A percentile compares a stretch with the other conserved stretches of the same genome.
These are phyloP conservation scores for Crossoptilon crossoptilon DNA, from an alignment of 2,797 vertebrate species.

Conservation along the genomic window DNA sequence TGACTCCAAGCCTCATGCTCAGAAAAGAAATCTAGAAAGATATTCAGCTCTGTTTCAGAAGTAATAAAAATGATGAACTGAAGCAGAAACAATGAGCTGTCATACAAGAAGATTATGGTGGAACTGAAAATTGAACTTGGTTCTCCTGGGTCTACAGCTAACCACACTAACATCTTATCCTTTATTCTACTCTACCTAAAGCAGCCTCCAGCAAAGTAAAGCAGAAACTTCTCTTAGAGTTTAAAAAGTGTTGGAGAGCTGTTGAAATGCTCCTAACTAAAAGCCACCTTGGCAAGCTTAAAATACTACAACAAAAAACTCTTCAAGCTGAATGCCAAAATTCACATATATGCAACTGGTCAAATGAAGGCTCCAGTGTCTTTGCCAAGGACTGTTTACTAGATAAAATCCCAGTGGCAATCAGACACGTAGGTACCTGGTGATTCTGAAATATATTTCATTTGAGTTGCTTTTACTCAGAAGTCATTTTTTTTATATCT, in stretches of 20 bases:
- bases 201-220: not conserved
- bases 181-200: not conserved
- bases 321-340: not conserved
- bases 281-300: not conserved
- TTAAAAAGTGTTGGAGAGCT: not conserved
- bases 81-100: constrained; percentile 36
- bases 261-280: not conserved
- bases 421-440: not conserved
- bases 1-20: not conserved
- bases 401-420: not conserved
- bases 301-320: not conserved
- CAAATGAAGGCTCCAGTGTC: not conserved
- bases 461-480: not conserved
- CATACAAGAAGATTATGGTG: not conserved
- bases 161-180: not conserved
- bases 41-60: constrained; percentile 8
- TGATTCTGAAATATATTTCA: not conserved
- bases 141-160: constrained; percentile 12
- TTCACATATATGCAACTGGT: not conserved
- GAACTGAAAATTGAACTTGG: not conserved
- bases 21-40: constrained; percentile 2
- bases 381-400: not conserved
- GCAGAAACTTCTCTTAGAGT: not conserved
- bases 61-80: constrained; percentile 27
- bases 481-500: not conserved